These are phyloP conservation scores for Myxocyprinus asiaticus DNA, from an alignment of 2,113 vertebrate species.

Conservation along the genomic window DNA sequence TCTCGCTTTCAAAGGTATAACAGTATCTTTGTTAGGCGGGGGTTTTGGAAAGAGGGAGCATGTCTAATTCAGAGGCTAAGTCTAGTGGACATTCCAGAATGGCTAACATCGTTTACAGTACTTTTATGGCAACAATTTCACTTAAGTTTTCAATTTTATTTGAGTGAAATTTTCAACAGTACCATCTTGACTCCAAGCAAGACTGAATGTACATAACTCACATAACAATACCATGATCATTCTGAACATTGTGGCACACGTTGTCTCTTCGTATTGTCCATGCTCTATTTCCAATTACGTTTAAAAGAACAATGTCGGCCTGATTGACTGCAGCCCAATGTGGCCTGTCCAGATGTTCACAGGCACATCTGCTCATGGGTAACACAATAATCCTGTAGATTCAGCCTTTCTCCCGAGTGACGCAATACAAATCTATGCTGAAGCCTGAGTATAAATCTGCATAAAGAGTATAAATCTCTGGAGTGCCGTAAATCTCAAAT, in stretches of 20 bases:
- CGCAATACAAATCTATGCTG: slow-evolving; percentile 32
- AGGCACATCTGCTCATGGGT: slow-evolving; percentile 44
- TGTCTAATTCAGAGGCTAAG: no score
- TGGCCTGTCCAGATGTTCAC: slow-evolving; percentile 25
- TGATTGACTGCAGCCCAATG: not conserved
- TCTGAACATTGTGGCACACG: not conserved
- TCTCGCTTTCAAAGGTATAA: no score
- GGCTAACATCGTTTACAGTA: no score
- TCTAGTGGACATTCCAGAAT: no score
- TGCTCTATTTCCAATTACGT: slow-evolving; percentile 6
- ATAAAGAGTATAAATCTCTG: slow-evolving; percentile 23
- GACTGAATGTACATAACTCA: no score
- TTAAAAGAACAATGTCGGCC: slow-evolving; percentile 8
- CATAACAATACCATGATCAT: no score
- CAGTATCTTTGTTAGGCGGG: no score
- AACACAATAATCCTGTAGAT: slow-evolving; percentile 47
- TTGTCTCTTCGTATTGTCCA: not conserved
- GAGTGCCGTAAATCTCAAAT: slow-evolving; percentile 33
- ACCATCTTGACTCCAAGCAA: no score
- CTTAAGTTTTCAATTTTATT: no score
- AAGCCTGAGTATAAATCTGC: slow-evolving; percentile 26
- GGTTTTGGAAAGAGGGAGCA: no score
- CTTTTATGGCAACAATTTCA: no score
- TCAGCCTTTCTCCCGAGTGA: slow-evolving; percentile 27
- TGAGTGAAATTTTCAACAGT: no score